Base-by-base conservation (phyloP, 1,140 invertebrate species). In the Tetramorium simillimum region DNA sequence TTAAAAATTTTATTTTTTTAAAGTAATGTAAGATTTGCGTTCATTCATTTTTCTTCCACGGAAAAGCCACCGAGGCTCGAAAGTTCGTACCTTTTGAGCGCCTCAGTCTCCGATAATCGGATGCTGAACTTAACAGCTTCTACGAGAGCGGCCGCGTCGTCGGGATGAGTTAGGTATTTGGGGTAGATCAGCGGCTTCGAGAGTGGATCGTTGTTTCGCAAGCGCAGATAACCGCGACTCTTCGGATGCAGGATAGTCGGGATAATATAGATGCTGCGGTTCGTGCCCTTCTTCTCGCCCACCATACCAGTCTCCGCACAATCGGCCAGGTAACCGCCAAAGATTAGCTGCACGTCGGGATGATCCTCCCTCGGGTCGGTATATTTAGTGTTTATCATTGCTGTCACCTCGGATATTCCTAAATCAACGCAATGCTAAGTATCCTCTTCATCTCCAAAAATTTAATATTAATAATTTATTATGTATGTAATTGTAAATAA, bases 341-440 rank as follows among this genome's bases (percentile, higher is more conserved):
- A 98, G 95, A 98, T 98, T 51, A 97, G 96, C 92, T 99, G 98
- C 0, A 98, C 94, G 92, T 99, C 98, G 0, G 98, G 98, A 92
- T 97, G 96, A 92, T 98, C 97, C 1, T 97, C 96, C 0, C 95
- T 95, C 0, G 96, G 96, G 90, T 98, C 96, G 1, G 97, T 96
- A 93, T 97, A 98, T 92, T 97, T 98, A 0, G 98, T 97, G 89
- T 98, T 97, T 46, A 98, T 95, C 93, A 98, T 97, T 0, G 96
- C 98, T 0, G 97, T 98, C 7, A 98, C 97, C 95, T 98, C 97
- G 0, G 97, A 98, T 86, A 98, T 97, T 63, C 97, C 96, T 97
- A 92, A 0, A 58, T 21, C 3, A 73, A 60, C 1, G 7, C 21
- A 24, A 69, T 3, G 14, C 14, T 21, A 58, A 21, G 7, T 28